Evolutionary conservation across 1,140 invertebrate species (phyloP), one percentile per base, ranked within the genome.

Genomic region (Drosophila pseudoananassae): DNA sequence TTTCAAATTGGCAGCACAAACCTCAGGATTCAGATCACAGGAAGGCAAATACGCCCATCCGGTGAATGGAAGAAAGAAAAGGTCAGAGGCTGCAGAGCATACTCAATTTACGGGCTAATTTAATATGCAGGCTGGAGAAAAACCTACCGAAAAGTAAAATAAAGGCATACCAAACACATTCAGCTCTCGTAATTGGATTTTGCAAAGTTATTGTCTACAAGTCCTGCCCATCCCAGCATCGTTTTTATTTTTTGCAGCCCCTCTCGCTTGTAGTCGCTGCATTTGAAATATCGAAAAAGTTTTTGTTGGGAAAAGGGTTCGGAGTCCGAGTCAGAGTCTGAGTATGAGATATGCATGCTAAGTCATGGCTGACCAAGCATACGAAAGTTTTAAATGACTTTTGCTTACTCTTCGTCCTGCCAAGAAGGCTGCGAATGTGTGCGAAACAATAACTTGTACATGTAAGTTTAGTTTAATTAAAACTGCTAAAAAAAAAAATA

Each of bases 281-380:
- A 78, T 88, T 87, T 82, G 82, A 87, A 88, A 87, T 87, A 87
- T 87, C 82, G 82, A 72, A 88, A 87, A 87, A 87, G 69, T 87
- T 85, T 82, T 55, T 63, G 61, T 54, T 64, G 61, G 59, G 23
- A 40, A 76, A 76, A 53, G 72, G 72, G 51, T 51, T 60, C 9
- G 47, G 12, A 17, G 40, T 43, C 58, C n/a, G 23, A 65, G 7
- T 64, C 46, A 12, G 47, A 23, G 36, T 29, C 33, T 50, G 57
- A 55, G 54, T 68, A 75, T 75, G 55, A 61, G 64, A 80, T 76
- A 75, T 75, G 70, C 76, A 87, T 85, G 78, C 77, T 75, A 85
- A 81, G 63, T 65, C 78, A 57, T 38, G 83, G 56, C 83, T 87
- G 83, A 87, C 82, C 82, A 88, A 59, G 82, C 82, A 68, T 76